Evolutionary conservation across 1,140 invertebrate species (phyloP).

Genomic region (Chymomyza costata): DNA sequence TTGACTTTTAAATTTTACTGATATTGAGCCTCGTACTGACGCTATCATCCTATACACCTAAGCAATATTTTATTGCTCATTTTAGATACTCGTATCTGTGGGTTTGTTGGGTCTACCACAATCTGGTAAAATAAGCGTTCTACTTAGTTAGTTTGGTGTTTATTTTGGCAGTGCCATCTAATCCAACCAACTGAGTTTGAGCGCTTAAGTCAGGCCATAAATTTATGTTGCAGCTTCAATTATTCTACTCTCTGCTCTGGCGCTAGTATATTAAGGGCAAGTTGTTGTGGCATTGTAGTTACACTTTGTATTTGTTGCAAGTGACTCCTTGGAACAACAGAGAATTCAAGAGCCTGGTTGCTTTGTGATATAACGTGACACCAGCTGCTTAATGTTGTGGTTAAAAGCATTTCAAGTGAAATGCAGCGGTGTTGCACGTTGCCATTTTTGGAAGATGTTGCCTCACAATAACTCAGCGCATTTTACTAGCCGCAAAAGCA

Average conservation of each 20-base stretch:
- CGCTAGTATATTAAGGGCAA: no score
- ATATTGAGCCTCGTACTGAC: no score
- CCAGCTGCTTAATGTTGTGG: constrained; percentile 72
- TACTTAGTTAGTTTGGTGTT: constrained; percentile 16
- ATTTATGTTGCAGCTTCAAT: constrained; percentile 21
- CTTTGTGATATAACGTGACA: constrained; percentile 65
- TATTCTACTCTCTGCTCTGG: no score
- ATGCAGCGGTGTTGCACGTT: constrained; percentile 44
- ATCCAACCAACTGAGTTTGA: no score
- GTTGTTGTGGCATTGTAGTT: constrained; percentile 6
- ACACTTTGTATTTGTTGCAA: constrained; percentile 8
- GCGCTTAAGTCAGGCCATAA: constrained; percentile 52
- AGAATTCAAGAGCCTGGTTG: constrained; percentile 29
- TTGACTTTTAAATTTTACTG: no score
- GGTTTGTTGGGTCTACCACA: no score
- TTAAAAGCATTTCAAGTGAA: constrained; percentile 73
- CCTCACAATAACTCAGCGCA: constrained; percentile 37
- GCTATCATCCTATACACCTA: no score
- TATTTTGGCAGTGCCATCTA: no score
- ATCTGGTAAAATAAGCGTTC: no score
- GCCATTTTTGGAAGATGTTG: constrained; percentile 27
- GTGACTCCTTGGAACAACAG: constrained; percentile 22
- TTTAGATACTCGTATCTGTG: no score
- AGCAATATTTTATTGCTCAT: no score
- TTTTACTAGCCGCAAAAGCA: constrained; percentile 49